Evolutionary conservation across 2,797 vertebrate genomes (phyloP), one percentile per base, ranked within the genome.

Genomic region (Gadopsis marmoratus): DNA sequence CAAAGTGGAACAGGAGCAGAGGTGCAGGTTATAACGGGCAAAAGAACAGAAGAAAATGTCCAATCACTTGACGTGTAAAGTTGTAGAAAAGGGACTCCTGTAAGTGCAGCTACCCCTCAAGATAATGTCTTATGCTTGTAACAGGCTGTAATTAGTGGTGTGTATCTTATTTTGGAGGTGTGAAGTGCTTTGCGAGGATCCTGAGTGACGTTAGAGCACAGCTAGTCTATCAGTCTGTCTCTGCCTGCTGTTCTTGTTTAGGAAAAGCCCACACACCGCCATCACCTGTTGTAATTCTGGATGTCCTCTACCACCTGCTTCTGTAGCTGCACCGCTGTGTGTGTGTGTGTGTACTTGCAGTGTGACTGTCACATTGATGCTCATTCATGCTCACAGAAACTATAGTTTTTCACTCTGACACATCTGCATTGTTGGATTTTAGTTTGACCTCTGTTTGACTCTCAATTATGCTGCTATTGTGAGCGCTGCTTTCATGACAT

Each of bases 371-470:
- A 63, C 71, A 74, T 59, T 77, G 67, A 82, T 77, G 83, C 58
- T 76, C 41, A 56, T 66, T 51, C 76, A 74, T 33, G 4, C 45
- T 63, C 37, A 17, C 50, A 55, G 53, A 54, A 33, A 68, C 23
- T 53, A 4, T 65, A n/a, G 35, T n/a, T 63, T 19, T 17, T 51
- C 63, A 71, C 50, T 72, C 39, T 31, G 39, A 77, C 43, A 21
- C 3, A 4, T 29, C 2, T 1, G 0, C 67, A 23, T 64, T 21
- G 62, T 55, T 39, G 51, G 14, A 19, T 63, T 67, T 73, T 60
- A 63, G 51, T 67, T 23, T 78, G 74, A 75, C 72, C 88, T 83
- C 68, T 47, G 71, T 82, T 74, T 90, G 82, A 79, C 78, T 78
- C 60, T 61, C 56, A 47, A 51, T 73, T 80, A 51, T n/a, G 5